phyloP scores from a whole-genome alignment of 2,113 vertebrate genomes.

The Toxostoma redivivum region DNA sequence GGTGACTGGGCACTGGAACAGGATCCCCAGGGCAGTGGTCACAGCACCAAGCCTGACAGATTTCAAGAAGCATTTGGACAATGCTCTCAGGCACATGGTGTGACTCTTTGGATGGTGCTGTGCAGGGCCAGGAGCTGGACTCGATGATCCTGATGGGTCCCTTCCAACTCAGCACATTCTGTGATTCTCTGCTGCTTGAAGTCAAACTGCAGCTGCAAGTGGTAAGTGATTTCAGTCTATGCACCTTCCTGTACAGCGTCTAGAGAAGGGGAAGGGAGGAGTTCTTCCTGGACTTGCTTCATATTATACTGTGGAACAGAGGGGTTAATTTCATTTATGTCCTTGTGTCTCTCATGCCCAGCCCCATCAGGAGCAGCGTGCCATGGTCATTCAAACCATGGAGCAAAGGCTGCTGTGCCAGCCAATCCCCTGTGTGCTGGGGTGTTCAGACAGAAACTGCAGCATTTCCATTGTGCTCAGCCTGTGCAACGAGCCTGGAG shows the following conservation, averaged over 20 bases:
- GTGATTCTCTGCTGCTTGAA: background rate
- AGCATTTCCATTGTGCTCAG: background rate
- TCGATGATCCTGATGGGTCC: rapidly evolving
- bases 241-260: background rate
- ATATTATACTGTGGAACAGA: rapidly evolving
- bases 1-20: background rate
- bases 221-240: background rate
- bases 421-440: background rate
- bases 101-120: background rate
- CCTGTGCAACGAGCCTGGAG: background rate
- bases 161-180: background rate
- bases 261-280: background rate
- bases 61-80: background rate
- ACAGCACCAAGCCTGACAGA: background rate
- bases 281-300: background rate
- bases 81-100: background rate
- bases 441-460: background rate
- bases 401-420: background rate
- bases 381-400: rapidly evolving
- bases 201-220: background rate
- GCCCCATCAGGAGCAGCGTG: background rate
- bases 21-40: background rate
- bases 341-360: background rate
- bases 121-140: background rate
- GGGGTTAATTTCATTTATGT: background rate